Percentiles rank a stretch among this genome's conserved stretches.
Conservation (phyloP, 2,888 invertebrate genomes). For the Mechanitis messenoides region DNA sequence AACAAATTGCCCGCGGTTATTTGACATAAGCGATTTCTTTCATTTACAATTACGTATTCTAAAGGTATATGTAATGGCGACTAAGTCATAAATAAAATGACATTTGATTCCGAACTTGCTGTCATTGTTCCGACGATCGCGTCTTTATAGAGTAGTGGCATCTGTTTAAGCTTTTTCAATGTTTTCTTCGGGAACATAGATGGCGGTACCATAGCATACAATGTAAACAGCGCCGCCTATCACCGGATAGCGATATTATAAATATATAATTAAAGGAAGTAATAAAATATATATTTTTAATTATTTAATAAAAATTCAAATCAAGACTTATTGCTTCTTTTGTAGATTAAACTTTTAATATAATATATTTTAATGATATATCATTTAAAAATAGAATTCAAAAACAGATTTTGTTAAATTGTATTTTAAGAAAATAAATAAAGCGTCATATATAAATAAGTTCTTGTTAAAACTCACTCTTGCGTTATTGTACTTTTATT, state of each 20-base stretch:
- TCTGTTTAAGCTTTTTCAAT: slow-evolving; percentile 7
- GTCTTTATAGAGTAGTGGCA: slow-evolving; percentile 14
- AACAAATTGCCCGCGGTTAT: slow-evolving; percentile 46
- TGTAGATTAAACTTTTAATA: too few species aligned
- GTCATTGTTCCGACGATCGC: slow-evolving; percentile 9
- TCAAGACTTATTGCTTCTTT: too few species aligned
- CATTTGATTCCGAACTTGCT: slow-evolving; percentile 15
- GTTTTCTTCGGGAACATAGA: slow-evolving; percentile 4
- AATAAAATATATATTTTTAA: neutral
- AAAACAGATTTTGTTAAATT: too few species aligned
- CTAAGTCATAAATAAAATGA: slow-evolving; percentile 22
- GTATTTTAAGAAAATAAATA: too few species aligned
- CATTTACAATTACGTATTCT: slow-evolving; percentile 33
- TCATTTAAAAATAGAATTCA: too few species aligned
- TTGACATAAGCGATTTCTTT: slow-evolving; percentile 61
- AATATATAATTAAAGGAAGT: neutral
- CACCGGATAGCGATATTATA: slow-evolving; percentile 36
- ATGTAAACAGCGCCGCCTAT: slow-evolving; percentile 38
- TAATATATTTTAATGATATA: too few species aligned
- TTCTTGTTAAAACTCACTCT: too few species aligned
- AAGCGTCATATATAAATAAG: too few species aligned
- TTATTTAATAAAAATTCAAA: neutral
- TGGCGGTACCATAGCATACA: slow-evolving; percentile 5
- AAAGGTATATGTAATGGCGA: slow-evolving; percentile 55
- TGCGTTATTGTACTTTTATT: too few species aligned